A percentile compares a stretch with the other conserved stretches of the same genome.
Evolutionary conservation across 1,140 invertebrate genomes (phyloP).

Genomic region (Copidosoma floridanum): DNA sequence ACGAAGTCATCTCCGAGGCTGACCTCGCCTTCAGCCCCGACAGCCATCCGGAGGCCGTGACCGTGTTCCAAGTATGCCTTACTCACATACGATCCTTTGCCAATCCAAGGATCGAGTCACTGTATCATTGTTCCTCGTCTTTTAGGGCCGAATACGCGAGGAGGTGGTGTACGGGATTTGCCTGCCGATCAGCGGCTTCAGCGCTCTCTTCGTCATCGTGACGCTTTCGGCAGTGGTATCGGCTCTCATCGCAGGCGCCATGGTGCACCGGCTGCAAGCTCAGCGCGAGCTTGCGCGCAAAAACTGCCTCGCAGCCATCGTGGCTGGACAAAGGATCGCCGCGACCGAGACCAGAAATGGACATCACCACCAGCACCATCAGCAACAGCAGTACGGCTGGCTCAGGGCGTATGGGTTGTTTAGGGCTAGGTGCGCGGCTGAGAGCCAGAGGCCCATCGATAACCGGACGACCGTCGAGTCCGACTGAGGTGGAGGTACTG

Average conservation of each 20-base stretch:
- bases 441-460: not conserved
- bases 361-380: slow-evolving; percentile 18
- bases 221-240: slow-evolving; percentile 81
- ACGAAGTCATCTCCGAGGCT: slow-evolving; percentile 89
- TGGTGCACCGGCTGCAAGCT: slow-evolving; percentile 72
- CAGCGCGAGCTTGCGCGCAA: slow-evolving; percentile 64
- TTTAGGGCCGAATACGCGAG: slow-evolving; percentile 79
- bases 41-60: slow-evolving; percentile 73
- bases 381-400: slow-evolving; percentile 28
- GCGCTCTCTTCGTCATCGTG: slow-evolving; percentile 81
- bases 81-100: not conserved
- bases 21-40: slow-evolving; percentile 89
- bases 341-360: slow-evolving; percentile 33
- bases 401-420: slow-evolving; percentile 28
- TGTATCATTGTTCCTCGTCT: too few relatives aligned
- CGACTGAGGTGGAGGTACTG: too few relatives aligned
- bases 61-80: slow-evolving; percentile 64
- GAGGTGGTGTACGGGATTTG: slow-evolving; percentile 91
- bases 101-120: too few relatives aligned
- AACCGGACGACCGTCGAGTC: not conserved
- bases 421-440: slow-evolving; percentile 29
- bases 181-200: slow-evolving; percentile 83
- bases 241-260: slow-evolving; percentile 72
- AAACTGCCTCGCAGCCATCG: slow-evolving; percentile 62
- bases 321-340: slow-evolving; percentile 54